These are phyloP conservation scores for Nothocercus nigrocapillus DNA, from an alignment of 2,113 vertebrate genomes.

Conservation along the genomic window DNA sequence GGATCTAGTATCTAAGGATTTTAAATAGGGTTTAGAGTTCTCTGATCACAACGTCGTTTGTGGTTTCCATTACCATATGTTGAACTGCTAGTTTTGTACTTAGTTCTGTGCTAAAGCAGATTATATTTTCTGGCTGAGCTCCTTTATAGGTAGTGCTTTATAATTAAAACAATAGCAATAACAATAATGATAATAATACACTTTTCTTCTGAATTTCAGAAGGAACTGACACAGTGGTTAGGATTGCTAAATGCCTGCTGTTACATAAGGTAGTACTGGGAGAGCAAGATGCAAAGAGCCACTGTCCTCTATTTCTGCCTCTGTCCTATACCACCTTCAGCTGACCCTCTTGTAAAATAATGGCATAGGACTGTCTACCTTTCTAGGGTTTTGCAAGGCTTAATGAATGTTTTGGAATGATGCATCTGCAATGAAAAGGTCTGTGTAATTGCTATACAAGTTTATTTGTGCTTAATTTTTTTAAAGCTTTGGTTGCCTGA, in stretches of 20 bases:
- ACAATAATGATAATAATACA: neutral
- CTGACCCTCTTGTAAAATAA: neutral
- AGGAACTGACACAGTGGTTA: neutral
- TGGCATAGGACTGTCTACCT: neutral
- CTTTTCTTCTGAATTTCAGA: neutral
- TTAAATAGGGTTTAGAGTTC: slow-evolving; percentile 8
- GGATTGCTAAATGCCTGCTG: neutral
- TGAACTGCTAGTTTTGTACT: neutral
- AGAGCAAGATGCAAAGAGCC: neutral
- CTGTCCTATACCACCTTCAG: neutral
- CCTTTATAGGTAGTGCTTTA: neutral
- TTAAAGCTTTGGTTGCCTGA: neutral
- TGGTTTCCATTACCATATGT: slow-evolving; percentile 7
- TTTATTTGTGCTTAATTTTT: neutral
- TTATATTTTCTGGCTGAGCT: neutral
- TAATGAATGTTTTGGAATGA: neutral
- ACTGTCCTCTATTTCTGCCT: neutral
- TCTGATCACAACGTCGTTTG: neutral
- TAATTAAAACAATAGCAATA: neutral
- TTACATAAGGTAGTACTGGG: neutral
- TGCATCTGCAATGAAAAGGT: neutral
- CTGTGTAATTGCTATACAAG: neutral
- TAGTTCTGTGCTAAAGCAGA: slow-evolving; percentile 1
- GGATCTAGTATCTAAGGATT: neutral
- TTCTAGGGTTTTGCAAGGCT: neutral